Conservation (phyloP, 2,888 invertebrate genomes). For the Pyrgus malvae region DNA sequence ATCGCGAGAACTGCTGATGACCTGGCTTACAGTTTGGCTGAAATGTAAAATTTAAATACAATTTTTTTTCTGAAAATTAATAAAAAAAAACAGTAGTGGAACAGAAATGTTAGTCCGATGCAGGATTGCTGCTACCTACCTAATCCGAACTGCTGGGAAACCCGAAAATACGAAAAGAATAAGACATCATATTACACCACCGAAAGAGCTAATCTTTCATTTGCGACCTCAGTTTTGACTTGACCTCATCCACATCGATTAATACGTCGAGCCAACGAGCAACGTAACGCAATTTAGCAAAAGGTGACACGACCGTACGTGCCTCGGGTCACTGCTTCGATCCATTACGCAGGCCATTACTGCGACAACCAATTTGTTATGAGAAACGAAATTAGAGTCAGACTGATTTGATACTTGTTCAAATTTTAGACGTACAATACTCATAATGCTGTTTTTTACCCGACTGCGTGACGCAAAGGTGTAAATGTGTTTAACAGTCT, state of each 20-base stretch:
- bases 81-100: too few relatives aligned
- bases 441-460: neutral
- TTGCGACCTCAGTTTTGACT: constrained; percentile 6
- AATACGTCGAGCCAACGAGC: constrained; percentile 3
- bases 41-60: too few relatives aligned
- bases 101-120: too few relatives aligned
- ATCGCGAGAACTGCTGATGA: too few relatives aligned
- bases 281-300: constrained; percentile 16
- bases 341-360: constrained; percentile 16
- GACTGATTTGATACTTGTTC: neutral
- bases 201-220: neutral
- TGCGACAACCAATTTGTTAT: constrained; percentile 13
- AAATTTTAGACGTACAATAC: neutral
- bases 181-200: too few relatives aligned
- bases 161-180: too few relatives aligned
- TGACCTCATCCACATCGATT: constrained; percentile 21
- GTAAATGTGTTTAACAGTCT: too few relatives aligned
- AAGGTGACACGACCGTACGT: constrained; percentile 3
- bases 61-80: too few relatives aligned
- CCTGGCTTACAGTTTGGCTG: too few relatives aligned
- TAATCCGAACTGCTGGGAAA: too few relatives aligned
- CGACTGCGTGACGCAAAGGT: too few relatives aligned
- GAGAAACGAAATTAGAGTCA: constrained; percentile 4
- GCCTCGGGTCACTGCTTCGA: constrained; percentile 5
- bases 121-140: too few relatives aligned